Evolutionary conservation across 2,113 vertebrate genomes (phyloP).

Genomic region (Condylura cristata): DNA sequence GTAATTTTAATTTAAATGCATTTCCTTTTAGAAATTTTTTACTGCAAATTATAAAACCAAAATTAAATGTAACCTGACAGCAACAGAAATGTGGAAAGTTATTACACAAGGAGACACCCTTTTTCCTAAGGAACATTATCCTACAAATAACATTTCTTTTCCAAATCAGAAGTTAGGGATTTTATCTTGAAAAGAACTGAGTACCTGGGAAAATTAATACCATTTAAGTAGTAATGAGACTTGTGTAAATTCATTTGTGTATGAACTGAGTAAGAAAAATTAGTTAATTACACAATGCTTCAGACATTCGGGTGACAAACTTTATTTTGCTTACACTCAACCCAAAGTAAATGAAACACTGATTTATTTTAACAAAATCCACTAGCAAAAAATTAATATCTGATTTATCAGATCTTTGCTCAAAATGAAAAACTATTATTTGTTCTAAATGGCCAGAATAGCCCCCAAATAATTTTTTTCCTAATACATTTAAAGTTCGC

Average conservation of each 20-base stretch:
- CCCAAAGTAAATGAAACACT: not conserved
- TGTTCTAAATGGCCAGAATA: constrained; percentile 6
- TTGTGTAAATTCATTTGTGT: not conserved
- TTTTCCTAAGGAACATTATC: not conserved
- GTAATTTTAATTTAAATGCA: not conserved
- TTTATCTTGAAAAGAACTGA: not conserved
- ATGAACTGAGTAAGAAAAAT: not conserved
- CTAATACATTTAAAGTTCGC: not conserved
- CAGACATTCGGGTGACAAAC: not conserved
- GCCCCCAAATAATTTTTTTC: not conserved
- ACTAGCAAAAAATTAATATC: not conserved
- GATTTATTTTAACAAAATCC: not conserved
- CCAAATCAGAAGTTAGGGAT: not conserved
- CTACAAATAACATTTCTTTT: not conserved
- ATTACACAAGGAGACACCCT: not conserved
- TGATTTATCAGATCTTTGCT: constrained; percentile 15
- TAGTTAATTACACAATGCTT: not conserved
- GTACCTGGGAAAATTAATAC: not conserved
- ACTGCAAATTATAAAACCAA: not conserved
- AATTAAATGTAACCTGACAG: constrained; percentile 7
- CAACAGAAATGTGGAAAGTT: not conserved
- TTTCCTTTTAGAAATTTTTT: constrained; percentile 6
- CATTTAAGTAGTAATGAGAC: not conserved
- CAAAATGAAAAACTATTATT: constrained; percentile 34
- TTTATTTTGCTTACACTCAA: not conserved